phyloP scores from a whole-genome alignment of 2,888 invertebrate genomes.

The Cabera pusaria region DNA sequence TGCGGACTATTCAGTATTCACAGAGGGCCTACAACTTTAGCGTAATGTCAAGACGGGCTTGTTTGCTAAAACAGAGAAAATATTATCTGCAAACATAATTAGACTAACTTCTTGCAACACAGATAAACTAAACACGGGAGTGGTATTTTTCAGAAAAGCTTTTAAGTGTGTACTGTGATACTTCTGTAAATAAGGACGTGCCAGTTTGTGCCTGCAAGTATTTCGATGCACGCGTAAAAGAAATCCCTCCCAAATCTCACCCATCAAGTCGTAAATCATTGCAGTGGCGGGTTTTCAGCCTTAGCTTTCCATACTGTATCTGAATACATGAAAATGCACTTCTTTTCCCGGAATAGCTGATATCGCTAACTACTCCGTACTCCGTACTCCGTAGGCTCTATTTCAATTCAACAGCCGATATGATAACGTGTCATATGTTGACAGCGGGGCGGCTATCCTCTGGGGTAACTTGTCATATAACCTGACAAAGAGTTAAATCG shows the following conservation, averaged over 20 bases:
- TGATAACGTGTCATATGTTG: constrained; percentile 16
- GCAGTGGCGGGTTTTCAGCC: not conserved
- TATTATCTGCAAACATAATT: no score
- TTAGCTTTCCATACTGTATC: not conserved
- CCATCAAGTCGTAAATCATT: constrained; percentile 1
- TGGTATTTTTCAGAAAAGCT: no score
- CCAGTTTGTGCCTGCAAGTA: no score
- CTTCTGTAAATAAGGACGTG: no score
- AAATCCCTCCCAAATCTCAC: not conserved
- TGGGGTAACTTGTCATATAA: constrained; percentile 17
- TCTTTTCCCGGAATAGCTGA: not conserved
- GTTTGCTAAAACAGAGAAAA: no score
- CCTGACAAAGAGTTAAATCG: not conserved
- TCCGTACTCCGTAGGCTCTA: no score
- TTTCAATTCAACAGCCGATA: constrained; percentile 12
- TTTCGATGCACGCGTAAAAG: no score
- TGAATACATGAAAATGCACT: constrained; percentile 8
- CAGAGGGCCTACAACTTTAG: constrained; percentile 24
- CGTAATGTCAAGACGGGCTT: constrained; percentile 25
- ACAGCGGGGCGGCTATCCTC: constrained; percentile 28
- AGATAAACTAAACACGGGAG: no score
- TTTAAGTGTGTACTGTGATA: no score
- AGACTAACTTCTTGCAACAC: no score
- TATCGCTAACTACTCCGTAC: constrained; percentile 1
- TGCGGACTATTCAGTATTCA: constrained; percentile 28